Evolutionary conservation across 2,113 vertebrate species (phyloP).

Genomic region (Cinclus cinclus): DNA sequence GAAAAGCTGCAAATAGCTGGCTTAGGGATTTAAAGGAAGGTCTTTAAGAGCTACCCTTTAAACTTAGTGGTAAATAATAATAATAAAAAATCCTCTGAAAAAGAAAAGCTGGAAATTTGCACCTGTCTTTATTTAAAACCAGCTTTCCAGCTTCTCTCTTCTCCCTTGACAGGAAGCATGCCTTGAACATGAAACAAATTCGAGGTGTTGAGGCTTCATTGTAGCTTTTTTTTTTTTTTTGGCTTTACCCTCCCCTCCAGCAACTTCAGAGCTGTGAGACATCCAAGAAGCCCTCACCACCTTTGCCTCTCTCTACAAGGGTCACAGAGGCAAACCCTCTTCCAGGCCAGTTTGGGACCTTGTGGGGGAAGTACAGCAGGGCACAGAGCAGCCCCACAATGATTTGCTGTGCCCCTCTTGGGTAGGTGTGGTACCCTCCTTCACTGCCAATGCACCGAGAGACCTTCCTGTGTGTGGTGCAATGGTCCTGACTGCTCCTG

Average conservation of each 20-base stretch:
- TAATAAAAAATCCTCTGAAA: background rate
- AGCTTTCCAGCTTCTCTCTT: background rate
- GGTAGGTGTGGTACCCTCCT: background rate
- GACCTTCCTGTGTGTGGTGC: fast-evolving
- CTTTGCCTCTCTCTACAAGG: background rate
- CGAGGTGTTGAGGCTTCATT: background rate
- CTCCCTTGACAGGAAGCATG: background rate
- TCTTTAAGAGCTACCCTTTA: background rate
- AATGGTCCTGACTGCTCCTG: background rate
- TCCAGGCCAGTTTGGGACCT: no score
- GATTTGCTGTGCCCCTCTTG: background rate
- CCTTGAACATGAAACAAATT: background rate
- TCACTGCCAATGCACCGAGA: fast-evolving
- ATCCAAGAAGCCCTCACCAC: background rate
- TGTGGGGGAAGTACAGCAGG: fast-evolving
- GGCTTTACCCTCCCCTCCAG: background rate
- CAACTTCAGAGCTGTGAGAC: background rate
- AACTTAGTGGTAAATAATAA: background rate
- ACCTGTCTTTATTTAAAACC: background rate
- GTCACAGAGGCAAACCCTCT: background rate
- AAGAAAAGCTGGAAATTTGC: background rate
- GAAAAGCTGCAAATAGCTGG: background rate
- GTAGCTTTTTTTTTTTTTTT: background rate
- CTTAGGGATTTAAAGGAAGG: background rate
- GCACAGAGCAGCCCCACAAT: background rate